Conservation (phyloP, 2,797 vertebrate genomes). For the Diplodus sargus region DNA sequence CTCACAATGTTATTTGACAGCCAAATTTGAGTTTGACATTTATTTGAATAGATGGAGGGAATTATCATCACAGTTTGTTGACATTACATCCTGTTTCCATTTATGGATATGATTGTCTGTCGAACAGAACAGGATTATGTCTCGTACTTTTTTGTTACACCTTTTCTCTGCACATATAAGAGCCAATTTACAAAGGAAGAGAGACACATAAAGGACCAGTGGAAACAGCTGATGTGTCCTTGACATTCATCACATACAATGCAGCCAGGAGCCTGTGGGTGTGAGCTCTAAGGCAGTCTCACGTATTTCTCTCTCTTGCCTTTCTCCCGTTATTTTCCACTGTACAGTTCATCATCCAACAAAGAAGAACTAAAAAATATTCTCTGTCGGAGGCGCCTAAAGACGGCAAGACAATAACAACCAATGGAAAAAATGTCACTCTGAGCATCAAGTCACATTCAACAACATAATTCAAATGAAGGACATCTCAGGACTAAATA, state of each 20-base stretch:
- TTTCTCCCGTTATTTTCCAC: not conserved
- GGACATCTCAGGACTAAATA: conserved; percentile 50
- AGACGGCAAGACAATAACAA: conserved; percentile 24
- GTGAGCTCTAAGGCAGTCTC: conserved; percentile 38
- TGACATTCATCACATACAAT: conserved; percentile 28
- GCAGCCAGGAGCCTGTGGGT: conserved; percentile 5
- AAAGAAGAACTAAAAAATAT: conserved; percentile 20
- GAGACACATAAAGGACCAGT: not conserved
- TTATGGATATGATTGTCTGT: not conserved
- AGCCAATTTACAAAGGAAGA: conserved; percentile 10
- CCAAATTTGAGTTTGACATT: conserved; percentile 39
- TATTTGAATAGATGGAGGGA: conserved; percentile 24
- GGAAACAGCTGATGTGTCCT: conserved; percentile 25
- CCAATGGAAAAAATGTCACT: conserved; percentile 32
- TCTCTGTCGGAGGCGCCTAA: conserved; percentile 8
- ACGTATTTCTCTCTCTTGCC: not conserved
- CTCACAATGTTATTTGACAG: conserved; percentile 33
- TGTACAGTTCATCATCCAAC: not conserved
- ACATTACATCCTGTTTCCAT: conserved; percentile 1
- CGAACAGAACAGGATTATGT: not conserved
- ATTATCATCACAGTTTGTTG: conserved; percentile 14
- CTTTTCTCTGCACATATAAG: not conserved
- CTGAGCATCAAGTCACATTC: conserved; percentile 13
- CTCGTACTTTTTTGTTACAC: not conserved
- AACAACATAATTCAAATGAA: conserved; percentile 20